These are phyloP conservation scores for Panthera uncia DNA, from an alignment of 2,113 vertebrate genomes.

Conservation along the genomic window DNA sequence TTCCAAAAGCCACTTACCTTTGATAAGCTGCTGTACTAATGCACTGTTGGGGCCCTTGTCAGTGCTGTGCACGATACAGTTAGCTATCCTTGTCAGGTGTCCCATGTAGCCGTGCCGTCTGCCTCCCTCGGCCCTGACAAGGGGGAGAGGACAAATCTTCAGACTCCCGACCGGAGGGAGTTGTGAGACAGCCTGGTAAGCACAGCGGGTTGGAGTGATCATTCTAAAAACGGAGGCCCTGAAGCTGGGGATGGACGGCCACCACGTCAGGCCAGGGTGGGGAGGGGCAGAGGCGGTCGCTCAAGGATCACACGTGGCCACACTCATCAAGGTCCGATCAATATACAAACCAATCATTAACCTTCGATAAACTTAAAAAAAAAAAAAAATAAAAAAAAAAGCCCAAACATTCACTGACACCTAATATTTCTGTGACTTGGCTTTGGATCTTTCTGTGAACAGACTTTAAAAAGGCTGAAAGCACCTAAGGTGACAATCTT, in stretches of 20 bases:
- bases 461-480: neutral
- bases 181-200: neutral
- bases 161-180: rapidly evolving
- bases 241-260: neutral
- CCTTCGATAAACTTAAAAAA: neutral
- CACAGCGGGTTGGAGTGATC: neutral
- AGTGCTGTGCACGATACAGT: conserved; percentile 95
- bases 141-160: neutral
- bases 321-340: neutral
- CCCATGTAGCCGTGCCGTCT: conserved; percentile 98
- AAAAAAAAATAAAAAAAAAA: neutral
- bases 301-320: neutral
- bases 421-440: neutral
- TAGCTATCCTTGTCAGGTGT: conserved; percentile 97
- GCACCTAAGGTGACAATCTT: neutral
- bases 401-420: neutral
- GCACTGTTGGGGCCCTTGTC: conserved; percentile 95
- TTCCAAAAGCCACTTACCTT: conserved; percentile 84
- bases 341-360: neutral
- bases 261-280: neutral
- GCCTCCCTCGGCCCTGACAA: conserved; percentile 93
- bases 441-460: neutral
- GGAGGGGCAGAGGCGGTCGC: too few relatives aligned
- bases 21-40: conserved; percentile 92
- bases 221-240: neutral